Percentiles rank a stretch among this genome's conserved stretches.
These are phyloP conservation scores for Gryllus longicercus DNA, from an alignment of 2,888 invertebrate genomes.

Conservation along the genomic window DNA sequence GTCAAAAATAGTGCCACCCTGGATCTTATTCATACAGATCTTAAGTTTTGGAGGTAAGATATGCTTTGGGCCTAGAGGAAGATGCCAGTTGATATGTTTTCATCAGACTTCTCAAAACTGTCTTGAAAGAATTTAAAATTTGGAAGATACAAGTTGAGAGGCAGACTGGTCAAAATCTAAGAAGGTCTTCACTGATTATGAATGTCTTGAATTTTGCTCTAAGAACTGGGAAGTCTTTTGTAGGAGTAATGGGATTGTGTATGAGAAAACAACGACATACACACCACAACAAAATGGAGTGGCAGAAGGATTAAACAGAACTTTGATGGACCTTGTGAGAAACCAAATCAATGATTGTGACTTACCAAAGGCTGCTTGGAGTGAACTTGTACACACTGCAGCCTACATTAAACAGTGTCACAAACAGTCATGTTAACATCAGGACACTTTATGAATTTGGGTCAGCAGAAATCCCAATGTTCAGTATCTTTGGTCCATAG, in stretches of 20 bases:
- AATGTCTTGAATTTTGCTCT: too few species aligned
- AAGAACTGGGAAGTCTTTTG: neutral
- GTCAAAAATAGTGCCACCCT: too few species aligned
- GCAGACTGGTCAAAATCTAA: too few species aligned
- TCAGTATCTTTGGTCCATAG: neutral
- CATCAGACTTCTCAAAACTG: neutral
- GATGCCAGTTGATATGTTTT: neutral
- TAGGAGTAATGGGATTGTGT: neutral
- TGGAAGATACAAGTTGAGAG: too few species aligned
- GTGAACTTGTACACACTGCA: neutral
- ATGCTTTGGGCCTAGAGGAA: too few species aligned
- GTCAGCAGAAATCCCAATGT: conserved; percentile 23
- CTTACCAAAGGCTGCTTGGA: conserved; percentile 27
- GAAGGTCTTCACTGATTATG: too few species aligned
- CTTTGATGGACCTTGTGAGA: conserved; percentile 28
- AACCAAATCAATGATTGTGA: neutral
- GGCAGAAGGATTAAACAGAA: conserved; percentile 23
- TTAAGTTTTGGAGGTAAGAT: too few species aligned
- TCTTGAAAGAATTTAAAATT: neutral
- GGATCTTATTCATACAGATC: too few species aligned
- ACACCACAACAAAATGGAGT: conserved; percentile 31
- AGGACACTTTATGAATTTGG: neutral
- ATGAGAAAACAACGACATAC: conserved; percentile 27
- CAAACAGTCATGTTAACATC: neutral
- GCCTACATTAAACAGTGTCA: neutral